Evolutionary conservation across 1,140 invertebrate species (phyloP).

Genomic region (Macrosteles quadrilineatus): DNA sequence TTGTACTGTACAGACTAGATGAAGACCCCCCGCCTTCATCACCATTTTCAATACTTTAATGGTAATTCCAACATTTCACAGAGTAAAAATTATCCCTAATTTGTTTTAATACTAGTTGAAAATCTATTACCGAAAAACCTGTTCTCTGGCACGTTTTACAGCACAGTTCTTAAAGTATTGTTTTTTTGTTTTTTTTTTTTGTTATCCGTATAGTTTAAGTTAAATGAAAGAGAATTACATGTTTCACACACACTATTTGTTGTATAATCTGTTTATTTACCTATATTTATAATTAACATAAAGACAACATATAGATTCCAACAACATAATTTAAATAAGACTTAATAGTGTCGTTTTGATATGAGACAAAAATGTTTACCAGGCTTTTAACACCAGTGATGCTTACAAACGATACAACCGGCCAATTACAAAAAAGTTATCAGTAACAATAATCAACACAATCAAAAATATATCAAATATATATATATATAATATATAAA

Average conservation of each 20-base stretch:
- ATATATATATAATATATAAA: conserved; percentile 19
- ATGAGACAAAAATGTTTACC: not conserved
- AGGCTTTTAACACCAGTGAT: conserved; percentile 1
- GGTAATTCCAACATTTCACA: conserved; percentile 1
- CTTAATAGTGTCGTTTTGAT: conserved; percentile 5
- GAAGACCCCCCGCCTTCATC: conserved; percentile 1
- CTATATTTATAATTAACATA: conserved; percentile 25
- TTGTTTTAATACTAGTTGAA: not conserved
- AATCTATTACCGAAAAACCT: not conserved
- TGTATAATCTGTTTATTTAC: conserved; percentile 27
- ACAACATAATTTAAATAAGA: conserved; percentile 28
- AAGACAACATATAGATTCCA: conserved; percentile 26
- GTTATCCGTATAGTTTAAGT: not conserved
- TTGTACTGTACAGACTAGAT: conserved; percentile 24
- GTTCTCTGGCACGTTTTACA: not conserved
- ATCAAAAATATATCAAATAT: conserved; percentile 16
- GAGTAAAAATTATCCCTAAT: not conserved
- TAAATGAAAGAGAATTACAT: conserved; percentile 7
- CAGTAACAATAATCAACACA: conserved; percentile 19
- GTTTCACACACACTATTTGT: not conserved
- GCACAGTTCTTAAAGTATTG: not conserved
- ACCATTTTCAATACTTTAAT: conserved; percentile 6
- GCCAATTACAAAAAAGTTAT: conserved; percentile 24
- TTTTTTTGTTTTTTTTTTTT: not conserved
- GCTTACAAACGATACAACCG: not conserved